Evolutionary conservation across 1,140 invertebrate genomes (phyloP), one percentile per base, ranked within the genome.

Genomic region (Brachionus angularis): DNA sequence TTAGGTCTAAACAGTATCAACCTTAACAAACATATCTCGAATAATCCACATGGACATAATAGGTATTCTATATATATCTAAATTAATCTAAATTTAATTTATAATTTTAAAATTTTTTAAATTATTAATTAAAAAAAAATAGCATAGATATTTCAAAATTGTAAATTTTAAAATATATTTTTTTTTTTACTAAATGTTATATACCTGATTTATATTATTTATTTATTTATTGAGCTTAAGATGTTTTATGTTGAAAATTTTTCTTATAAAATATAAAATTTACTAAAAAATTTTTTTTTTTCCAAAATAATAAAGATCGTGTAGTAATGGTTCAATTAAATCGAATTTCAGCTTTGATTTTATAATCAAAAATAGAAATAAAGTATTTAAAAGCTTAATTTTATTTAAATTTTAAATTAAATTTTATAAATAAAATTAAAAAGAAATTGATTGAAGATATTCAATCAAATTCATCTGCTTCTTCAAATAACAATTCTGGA

Each of bases 321-420:
- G 47, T 27, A 67, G 62, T 29, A 67, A 67, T 67, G 62, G 62
- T 33, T 67, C 62, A 16, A 67, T 67, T 21, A 67, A 67, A 50
- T 67, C 62, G 8, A 67, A 67, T 29, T 18, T 67, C 21, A 67
- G 62, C 12, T 34, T 67, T 33, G 62, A 67, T 16, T 47, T 67
- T 67, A 14, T 67, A 18, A 29, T 46, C 2, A 46, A 50, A 46
- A 67, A 67, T 67, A 39, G 62, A 1, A 67, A 67, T 29, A 50
- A 67, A 29, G 36, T 47, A 42, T 27, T 33, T 53, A n/a, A 53
- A 8, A 55, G 18, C 16, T 34, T 21, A 55, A 55, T 4, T 16
- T 8, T 50, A 1, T 10, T 25, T n/a, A 31, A 27, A 64, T 64
- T 44, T 64, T 23, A 5, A 31, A 18, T 31, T 31, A 21, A 16